Evolutionary conservation across 2,797 vertebrate genomes (phyloP).

Genomic region (Parambassis ranga): DNA sequence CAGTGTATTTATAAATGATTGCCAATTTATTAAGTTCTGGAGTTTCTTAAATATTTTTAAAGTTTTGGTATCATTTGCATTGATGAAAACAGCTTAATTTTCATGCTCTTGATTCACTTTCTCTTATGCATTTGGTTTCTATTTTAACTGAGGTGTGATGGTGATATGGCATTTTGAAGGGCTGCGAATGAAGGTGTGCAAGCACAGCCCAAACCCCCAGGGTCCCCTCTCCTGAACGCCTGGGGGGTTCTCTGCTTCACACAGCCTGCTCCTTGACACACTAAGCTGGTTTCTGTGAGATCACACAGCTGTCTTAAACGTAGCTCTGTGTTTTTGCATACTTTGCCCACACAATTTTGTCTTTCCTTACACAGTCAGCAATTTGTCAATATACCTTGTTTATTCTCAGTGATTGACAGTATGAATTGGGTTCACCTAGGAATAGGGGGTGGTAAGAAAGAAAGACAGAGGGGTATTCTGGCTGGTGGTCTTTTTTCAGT

Average conservation of each 20-base stretch:
- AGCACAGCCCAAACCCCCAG: conserved; percentile 53
- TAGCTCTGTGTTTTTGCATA: conserved; percentile 57
- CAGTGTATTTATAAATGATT: no score
- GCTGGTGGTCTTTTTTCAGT: conserved; percentile 41
- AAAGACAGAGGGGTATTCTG: conserved; percentile 24
- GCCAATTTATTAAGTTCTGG: no score
- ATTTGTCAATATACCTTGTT: conserved; percentile 64
- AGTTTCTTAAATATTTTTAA: no score
- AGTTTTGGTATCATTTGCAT: conserved; percentile 1
- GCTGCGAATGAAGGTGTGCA: conserved; percentile 51
- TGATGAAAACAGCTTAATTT: conserved; percentile 19
- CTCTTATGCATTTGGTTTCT: conserved; percentile 28
- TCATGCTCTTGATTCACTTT: conserved; percentile 23
- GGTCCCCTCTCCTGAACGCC: conserved; percentile 54
- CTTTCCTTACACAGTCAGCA: conserved; percentile 58
- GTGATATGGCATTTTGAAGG: conserved; percentile 58
- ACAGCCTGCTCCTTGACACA: conserved; percentile 60
- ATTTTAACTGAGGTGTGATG: conserved; percentile 48
- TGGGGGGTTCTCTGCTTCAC: conserved; percentile 58
- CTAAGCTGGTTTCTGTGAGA: conserved; percentile 55
- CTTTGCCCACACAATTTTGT: conserved; percentile 50
- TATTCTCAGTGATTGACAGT: conserved; percentile 70
- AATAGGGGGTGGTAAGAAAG: conserved; percentile 9
- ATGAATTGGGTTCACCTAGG: conserved; percentile 54
- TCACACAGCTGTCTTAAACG: conserved; percentile 61